Base-by-base conservation (phyloP, 2,113 vertebrate species). In the Arothron firmamentum region DNA sequence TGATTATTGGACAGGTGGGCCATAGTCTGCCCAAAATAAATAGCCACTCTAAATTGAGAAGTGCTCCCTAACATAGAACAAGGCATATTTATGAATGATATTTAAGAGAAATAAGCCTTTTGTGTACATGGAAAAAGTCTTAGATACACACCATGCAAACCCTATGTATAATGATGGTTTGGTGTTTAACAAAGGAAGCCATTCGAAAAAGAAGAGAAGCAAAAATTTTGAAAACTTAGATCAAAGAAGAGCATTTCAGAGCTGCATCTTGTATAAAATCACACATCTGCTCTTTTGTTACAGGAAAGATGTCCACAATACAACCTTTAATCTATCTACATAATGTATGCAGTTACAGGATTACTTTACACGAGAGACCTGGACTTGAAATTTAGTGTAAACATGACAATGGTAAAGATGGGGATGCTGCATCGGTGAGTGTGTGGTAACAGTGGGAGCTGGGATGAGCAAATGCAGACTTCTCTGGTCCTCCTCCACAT, bases 401-500 rank as follows among this genome's bases (percentile, higher is more conserved):
- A 38, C 34, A 38, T 38, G 34, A 38, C 34, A 38, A 12, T 38
- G 11, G 34, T 62, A 52, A 25, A 52, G 67, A 59, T 16, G 43
- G 34, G 34, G 34, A 38, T 38, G 34, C 55, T 66, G 74, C 82
- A 81, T 85, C 69, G 77, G 82, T 85, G 80, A 75, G 65, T 85
- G 80, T 88, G 82, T 62, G 83, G 85, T 90, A 88, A 88, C 89
- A 89, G 91, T 90, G 84, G 87, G 74, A 80, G 67, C 74, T 64
- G 77, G 84, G 78, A 76, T 86, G 78, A 83, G 76, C 70, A 72
- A 75, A 80, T 71, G 79, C 87, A 82, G 77, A 70, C 83, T 84
- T 86, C 85, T 80, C 82, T 77, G 74, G 82, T 84, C 74, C 70
- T 82, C 88, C 86, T 90, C 90, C 88, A 85, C 88, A 91, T 88